phyloP scores from a whole-genome alignment of 2,797 vertebrate genomes.

The Poeciliopsis turneri region DNA sequence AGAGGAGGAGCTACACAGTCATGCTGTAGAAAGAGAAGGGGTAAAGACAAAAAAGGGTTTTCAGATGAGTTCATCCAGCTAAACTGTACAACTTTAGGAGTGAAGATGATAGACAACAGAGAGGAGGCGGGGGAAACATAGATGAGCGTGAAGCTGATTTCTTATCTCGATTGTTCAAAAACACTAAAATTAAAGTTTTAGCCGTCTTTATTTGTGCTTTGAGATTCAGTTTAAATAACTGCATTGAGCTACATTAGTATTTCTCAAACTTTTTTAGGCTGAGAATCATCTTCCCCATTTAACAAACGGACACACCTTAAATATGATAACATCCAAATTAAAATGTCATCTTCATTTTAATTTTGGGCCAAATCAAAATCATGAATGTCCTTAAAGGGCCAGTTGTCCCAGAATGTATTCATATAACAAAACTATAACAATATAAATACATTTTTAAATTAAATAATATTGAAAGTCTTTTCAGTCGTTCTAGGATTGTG shows the following conservation, averaged over 20 bases:
- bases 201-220: background rate
- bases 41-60: constrained; percentile 79
- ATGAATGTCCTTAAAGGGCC: too few species aligned
- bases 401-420: too few species aligned
- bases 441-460: too few species aligned
- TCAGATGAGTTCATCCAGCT: constrained; percentile 78
- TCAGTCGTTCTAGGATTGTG: too few species aligned
- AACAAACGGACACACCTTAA: too few species aligned
- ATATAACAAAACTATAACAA: too few species aligned
- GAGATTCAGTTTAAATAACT: background rate
- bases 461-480: too few species aligned
- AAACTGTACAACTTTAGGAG: constrained; percentile 80
- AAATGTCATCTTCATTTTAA: too few species aligned
- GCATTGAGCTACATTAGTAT: background rate
- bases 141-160: constrained; percentile 14
- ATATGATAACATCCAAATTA: too few species aligned
- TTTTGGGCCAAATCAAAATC: too few species aligned
- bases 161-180: constrained; percentile 1
- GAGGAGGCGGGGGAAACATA: constrained; percentile 22
- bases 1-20: constrained; percentile 81
- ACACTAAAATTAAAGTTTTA: too few species aligned
- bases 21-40: constrained; percentile 82
- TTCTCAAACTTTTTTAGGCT: background rate
- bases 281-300: background rate
- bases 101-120: constrained; percentile 61